Percentiles rank a stretch among this genome's conserved stretches.
Evolutionary conservation across 2,113 vertebrate genomes (phyloP).

Genomic region (Ranitomeya imitator): DNA sequence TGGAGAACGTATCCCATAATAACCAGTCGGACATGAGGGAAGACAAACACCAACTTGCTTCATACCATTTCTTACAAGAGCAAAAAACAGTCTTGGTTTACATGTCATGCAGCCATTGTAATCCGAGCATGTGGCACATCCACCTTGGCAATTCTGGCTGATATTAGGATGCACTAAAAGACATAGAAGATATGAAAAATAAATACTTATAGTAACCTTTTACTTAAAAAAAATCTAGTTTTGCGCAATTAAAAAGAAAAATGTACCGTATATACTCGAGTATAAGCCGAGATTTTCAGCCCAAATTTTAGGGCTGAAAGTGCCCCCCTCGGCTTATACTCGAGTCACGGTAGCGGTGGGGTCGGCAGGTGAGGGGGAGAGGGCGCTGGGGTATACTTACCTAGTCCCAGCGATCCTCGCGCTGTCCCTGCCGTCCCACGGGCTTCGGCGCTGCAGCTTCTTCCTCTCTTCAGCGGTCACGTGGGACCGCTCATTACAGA

Average conservation of each 20-base stretch:
- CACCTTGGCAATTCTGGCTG: slow-evolving; percentile 91
- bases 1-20: slow-evolving; percentile 91
- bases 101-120: slow-evolving; percentile 98
- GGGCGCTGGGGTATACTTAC: too few species aligned
- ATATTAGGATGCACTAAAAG: slow-evolving; percentile 84
- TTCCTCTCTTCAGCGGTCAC: too few species aligned
- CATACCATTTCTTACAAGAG: slow-evolving; percentile 96
- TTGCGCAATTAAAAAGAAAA: not conserved
- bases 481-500: too few species aligned
- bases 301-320: too few species aligned
- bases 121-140: slow-evolving; percentile 96
- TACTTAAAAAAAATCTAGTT: not conserved
- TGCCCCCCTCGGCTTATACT: too few species aligned
- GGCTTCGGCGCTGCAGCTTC: too few species aligned
- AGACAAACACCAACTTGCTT: slow-evolving; percentile 96
- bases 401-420: too few species aligned
- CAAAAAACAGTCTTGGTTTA: slow-evolving; percentile 95
- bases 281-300: too few species aligned
- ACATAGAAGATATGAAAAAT: slow-evolving; percentile 48
- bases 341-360: too few species aligned
- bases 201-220: not conserved
- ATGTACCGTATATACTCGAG: too few species aligned
- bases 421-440: too few species aligned
- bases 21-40: slow-evolving; percentile 92
- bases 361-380: too few species aligned